Evolutionary conservation across 2,888 invertebrate species (phyloP), one percentile per base, ranked within the genome.

Genomic region (Macaria notata): DNA sequence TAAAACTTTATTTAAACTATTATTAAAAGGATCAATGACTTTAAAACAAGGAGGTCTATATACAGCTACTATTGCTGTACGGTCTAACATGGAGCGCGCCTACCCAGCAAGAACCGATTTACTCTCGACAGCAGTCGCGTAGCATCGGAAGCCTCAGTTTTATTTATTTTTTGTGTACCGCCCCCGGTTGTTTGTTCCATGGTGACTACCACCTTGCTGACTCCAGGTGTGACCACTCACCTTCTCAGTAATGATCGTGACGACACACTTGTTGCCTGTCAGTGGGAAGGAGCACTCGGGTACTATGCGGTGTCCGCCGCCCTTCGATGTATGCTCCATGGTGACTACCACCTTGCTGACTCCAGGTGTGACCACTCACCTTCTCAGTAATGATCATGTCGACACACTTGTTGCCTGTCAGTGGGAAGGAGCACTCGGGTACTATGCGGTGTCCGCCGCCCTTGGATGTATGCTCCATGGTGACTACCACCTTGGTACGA

Each of bases 311-410:
- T 96, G 97, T n/a, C 93, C 93, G 4, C 98, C 98, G 78, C 96
- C 95, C 79, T 97, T 97, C 3, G 98, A 95, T 44, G 94, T 94
- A 78, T 99, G 99, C 82, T 99, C 99, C 99, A 99, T 99, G 4
- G 98, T 97, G 0, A 99, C 95, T 9, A 99, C 95, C 0, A 99
- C 99, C 92, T 96, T 98, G 5, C 98, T 98, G 36, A 19, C 19
- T 19, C 19, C 19, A 19, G 33, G 33, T 6, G 7, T 46, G 5
- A 45, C 41, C 44, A 55, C 31, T n/a, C 19, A 61, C 97, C 94
- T 97, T 98, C 86, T 99, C 99, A 0, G 99, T 99, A 68, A 99
- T 99, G 68, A 99, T 99, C 92, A 98, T 93, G 81, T 99, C 96
- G 3, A 99, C 98, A 73, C 98, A 98, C 62, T 94, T 94, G 75